Evolutionary conservation across 2,113 vertebrate species (phyloP).

Genomic region (Varanus salvator): DNA sequence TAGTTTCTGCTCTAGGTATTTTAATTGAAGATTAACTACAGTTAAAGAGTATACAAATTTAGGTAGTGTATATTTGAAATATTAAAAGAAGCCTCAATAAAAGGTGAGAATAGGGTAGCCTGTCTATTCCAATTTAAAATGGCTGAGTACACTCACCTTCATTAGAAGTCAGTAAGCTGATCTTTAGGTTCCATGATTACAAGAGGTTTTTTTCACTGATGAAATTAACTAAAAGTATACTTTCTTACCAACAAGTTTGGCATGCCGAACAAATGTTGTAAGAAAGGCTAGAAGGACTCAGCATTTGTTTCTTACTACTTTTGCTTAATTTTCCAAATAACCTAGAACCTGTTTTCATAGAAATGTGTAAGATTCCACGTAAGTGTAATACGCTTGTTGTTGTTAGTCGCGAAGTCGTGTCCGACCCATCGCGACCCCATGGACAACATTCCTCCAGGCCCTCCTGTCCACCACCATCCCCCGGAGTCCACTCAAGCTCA

Average conservation of each 20-base stretch:
- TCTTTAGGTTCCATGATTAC: slow-evolving; percentile 8
- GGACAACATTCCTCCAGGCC: no score
- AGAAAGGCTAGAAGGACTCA: background rate
- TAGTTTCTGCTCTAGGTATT: slow-evolving; percentile 83
- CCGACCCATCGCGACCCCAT: no score
- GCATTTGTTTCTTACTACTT: background rate
- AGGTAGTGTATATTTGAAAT: slow-evolving; percentile 67
- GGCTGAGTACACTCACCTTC: slow-evolving; percentile 54
- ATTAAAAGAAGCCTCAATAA: slow-evolving; percentile 69
- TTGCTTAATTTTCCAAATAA: background rate
- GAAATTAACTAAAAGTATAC: slow-evolving; percentile 32
- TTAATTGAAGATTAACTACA: slow-evolving; percentile 85
- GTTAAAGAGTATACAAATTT: slow-evolving; percentile 79
- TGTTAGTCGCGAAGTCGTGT: no score
- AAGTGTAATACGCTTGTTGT: background rate
- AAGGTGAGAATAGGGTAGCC: slow-evolving; percentile 53
- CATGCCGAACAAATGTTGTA: background rate
- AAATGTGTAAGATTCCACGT: background rate
- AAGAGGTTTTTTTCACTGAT: background rate
- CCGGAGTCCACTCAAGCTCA: no score
- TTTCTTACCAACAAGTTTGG: slow-evolving; percentile 18
- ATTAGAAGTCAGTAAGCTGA: slow-evolving; percentile 54
- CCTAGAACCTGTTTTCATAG: background rate
- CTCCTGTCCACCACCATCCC: no score
- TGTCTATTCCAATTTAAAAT: slow-evolving; percentile 72